Percentiles rank a stretch among this genome's conserved stretches.
Conservation (phyloP, 2,888 invertebrate genomes). For the Eucera pruinosa region DNA sequence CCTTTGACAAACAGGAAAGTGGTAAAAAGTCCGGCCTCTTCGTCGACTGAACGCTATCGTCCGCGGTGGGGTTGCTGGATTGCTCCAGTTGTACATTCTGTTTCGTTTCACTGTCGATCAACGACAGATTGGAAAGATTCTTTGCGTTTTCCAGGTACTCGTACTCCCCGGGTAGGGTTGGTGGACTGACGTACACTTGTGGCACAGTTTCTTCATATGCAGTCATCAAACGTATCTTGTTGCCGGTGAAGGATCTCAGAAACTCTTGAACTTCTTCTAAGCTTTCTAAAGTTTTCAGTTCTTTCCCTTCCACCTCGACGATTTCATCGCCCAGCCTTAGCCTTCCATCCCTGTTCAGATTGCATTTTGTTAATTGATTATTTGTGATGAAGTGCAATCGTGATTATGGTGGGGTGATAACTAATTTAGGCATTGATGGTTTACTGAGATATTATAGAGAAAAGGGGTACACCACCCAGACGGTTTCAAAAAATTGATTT, state of each 20-base stretch:
- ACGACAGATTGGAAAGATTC: conserved; percentile 76
- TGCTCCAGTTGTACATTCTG: conserved; percentile 51
- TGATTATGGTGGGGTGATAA: too few relatives aligned
- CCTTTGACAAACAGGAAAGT: conserved; percentile 70
- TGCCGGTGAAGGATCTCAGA: conserved; percentile 79
- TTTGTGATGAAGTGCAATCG: too few relatives aligned
- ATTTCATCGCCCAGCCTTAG: conserved; percentile 95
- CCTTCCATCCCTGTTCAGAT: conserved; percentile 89
- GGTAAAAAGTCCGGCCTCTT: conserved; percentile 80
- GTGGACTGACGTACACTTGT: conserved; percentile 75
- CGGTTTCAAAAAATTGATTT: too few relatives aligned
- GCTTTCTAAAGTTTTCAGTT: conserved; percentile 88
- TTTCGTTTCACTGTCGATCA: conserved; percentile 68
- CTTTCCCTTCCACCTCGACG: conserved; percentile 93
- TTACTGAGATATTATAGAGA: too few relatives aligned
- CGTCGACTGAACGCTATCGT: conserved; percentile 49
- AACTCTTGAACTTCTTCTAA: conserved; percentile 82
- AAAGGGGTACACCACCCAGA: too few relatives aligned
- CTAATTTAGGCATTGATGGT: too few relatives aligned
- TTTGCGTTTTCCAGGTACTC: conserved; percentile 78
- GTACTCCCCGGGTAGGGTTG: conserved; percentile 69
- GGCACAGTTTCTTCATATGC: conserved; percentile 82
- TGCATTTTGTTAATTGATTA: not conserved
- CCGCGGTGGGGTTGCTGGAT: conserved; percentile 18
- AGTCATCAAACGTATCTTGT: conserved; percentile 78